Base-by-base conservation (phyloP, 2,113 vertebrate species). In the Microcebus lehilahytsara region DNA sequence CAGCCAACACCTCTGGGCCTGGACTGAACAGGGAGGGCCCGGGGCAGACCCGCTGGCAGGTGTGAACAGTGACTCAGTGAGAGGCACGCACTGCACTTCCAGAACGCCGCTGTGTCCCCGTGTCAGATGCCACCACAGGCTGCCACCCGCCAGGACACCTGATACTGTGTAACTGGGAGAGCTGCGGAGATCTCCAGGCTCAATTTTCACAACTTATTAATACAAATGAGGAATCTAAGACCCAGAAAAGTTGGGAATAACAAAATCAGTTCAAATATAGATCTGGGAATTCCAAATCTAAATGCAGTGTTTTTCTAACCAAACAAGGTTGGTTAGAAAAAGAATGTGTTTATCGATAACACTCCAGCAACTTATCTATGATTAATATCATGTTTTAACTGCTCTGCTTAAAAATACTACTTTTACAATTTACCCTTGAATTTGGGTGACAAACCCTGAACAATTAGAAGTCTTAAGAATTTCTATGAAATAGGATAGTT, bases 381-480 rank as follows among this genome's bases (percentile, higher is more conserved):
- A 56, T 74, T 79, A 74, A 62, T 32, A 37, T 30, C 9, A 27
- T 16, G 25, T 53, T 71, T 84, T 85, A 80, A 69, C 6, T 25
- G 27, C 77, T 81, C 79, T 85, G 25, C 85, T 95, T 96, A 88
- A 92, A 96, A 95, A 84, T 0, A 79, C 5, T 69, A 40, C 20
- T 58, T 95, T 58, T 23, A 71, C 88, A 95, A 91, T 87, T 79
- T 34, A 87, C 60, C 49, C 40, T 79, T 72, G 71, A 93, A 46
- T 34, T 94, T 86, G 58, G 7, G 58, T n/a, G 10, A 6, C 75
- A 92, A 95, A 71, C 9, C 13, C 30, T 42, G 34, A 92, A 79
- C 42, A 77, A 85, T 16, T 27, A 4, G 0, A 77, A 51, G 46
- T 92, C 85, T 90, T 51, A 8, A 40, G 56, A 79, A 93, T 96